Conservation (phyloP, 2,888 invertebrate species). For the Macaria notata region DNA sequence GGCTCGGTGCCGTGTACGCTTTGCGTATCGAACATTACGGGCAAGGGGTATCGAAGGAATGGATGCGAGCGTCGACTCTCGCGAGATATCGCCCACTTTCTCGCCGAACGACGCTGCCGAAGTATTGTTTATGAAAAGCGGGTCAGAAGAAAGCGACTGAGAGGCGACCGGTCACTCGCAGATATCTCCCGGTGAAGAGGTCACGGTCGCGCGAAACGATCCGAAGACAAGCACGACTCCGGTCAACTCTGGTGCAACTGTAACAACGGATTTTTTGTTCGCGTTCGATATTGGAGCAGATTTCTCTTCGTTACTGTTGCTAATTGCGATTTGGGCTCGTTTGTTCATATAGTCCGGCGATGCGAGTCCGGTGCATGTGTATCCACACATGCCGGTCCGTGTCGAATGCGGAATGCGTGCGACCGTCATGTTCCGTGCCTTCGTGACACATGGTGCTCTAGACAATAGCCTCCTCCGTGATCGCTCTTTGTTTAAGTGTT, state of each 20-base stretch:
- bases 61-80: constrained; percentile 50
- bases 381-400: constrained; percentile 42
- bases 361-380: constrained; percentile 2
- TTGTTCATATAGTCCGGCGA: constrained; percentile 19
- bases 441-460: constrained; percentile 44
- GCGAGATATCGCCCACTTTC: constrained; percentile 74
- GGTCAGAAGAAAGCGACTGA: constrained; percentile 79
- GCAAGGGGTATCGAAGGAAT: constrained; percentile 44
- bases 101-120: constrained; percentile 62
- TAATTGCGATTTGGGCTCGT: constrained; percentile 51
- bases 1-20: constrained; percentile 34
- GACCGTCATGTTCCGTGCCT: constrained; percentile 54
- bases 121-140: constrained; percentile 81
- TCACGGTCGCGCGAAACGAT: constrained; percentile 70
- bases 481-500: constrained; percentile 61
- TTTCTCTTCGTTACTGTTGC: constrained; percentile 65
- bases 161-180: constrained; percentile 66
- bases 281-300: constrained; percentile 58
- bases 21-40: constrained; percentile 37
- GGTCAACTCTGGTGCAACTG: constrained; percentile 55
- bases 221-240: constrained; percentile 45
- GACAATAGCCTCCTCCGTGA: constrained; percentile 48
- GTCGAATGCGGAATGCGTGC: constrained; percentile 72
- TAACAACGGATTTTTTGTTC: constrained; percentile 56
- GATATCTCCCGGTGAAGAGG: constrained; percentile 75